phyloP scores from a whole-genome alignment of 2,888 invertebrate species.

The Acanthococcus lagerstroemiae region DNA sequence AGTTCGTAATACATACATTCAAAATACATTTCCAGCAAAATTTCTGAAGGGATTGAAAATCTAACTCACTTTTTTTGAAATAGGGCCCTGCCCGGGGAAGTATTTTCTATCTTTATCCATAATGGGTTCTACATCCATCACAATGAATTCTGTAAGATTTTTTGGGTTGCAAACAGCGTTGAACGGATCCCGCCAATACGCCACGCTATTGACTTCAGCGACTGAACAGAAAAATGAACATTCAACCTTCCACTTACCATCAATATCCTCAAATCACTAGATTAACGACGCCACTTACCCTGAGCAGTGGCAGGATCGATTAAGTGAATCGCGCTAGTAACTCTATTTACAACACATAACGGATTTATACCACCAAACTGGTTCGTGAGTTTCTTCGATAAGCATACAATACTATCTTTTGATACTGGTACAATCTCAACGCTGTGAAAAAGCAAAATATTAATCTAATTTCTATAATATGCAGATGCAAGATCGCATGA shows the following conservation, averaged over 20 bases:
- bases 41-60: too few species aligned
- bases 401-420: slow-evolving; percentile 84
- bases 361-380: slow-evolving; percentile 79
- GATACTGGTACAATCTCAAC: slow-evolving; percentile 94
- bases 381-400: slow-evolving; percentile 74
- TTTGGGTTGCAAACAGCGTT: slow-evolving; percentile 79
- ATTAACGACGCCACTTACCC: slow-evolving; percentile 53
- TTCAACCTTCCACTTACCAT: too few species aligned
- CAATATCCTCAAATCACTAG: slow-evolving; percentile 1
- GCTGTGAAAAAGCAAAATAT: slow-evolving; percentile 44
- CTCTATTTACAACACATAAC: slow-evolving; percentile 76
- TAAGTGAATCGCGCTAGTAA: slow-evolving; percentile 79
- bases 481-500: too few species aligned
- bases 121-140: slow-evolving; percentile 85
- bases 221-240: slow-evolving; percentile 46
- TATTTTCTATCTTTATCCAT: slow-evolving; percentile 60
- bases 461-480: too few species aligned
- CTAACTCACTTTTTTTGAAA: slow-evolving; percentile 65
- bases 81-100: slow-evolving; percentile 78
- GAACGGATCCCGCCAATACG: slow-evolving; percentile 82
- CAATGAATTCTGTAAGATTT: slow-evolving; percentile 80
- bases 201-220: slow-evolving; percentile 67
- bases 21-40: too few species aligned
- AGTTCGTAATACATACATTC: too few species aligned
- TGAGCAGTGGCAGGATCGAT: slow-evolving; percentile 85